These are phyloP conservation scores for Aldrovandia affinis DNA, from an alignment of 2,797 vertebrate species.

Conservation along the genomic window DNA sequence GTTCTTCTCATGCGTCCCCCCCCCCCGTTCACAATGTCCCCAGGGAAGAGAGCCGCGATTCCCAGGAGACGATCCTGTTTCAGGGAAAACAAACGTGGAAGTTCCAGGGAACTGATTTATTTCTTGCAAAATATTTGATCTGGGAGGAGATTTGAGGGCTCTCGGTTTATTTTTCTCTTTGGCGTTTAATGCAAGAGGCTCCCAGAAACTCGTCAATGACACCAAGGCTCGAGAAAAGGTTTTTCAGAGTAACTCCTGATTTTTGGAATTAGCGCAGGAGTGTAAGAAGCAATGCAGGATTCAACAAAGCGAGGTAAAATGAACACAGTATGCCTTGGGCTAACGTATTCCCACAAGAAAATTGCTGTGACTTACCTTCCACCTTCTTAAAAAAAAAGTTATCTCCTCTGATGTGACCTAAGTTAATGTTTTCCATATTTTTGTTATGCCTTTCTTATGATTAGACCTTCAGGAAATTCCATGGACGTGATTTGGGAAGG, in stretches of 20 bases:
- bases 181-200: neutral
- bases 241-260: neutral
- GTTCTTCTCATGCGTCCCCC: constrained; percentile 62
- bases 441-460: neutral
- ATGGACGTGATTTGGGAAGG: neutral
- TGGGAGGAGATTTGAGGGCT: constrained; percentile 38
- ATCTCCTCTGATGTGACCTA: neutral
- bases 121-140: constrained; percentile 57
- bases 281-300: neutral
- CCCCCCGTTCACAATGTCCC: constrained; percentile 51
- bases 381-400: neutral
- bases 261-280: neutral
- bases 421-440: neutral
- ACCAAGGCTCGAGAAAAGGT: neutral
- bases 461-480: neutral
- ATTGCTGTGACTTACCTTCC: neutral
- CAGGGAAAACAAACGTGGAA: constrained; percentile 61
- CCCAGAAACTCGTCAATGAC: neutral
- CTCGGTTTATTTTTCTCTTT: constrained; percentile 37
- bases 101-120: constrained; percentile 49
- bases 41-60: constrained; percentile 49
- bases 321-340: neutral
- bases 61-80: constrained; percentile 64
- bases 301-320: neutral
- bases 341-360: neutral